These are phyloP conservation scores for Orthosia cruda DNA, from an alignment of 2,888 invertebrate species.

Conservation along the genomic window DNA sequence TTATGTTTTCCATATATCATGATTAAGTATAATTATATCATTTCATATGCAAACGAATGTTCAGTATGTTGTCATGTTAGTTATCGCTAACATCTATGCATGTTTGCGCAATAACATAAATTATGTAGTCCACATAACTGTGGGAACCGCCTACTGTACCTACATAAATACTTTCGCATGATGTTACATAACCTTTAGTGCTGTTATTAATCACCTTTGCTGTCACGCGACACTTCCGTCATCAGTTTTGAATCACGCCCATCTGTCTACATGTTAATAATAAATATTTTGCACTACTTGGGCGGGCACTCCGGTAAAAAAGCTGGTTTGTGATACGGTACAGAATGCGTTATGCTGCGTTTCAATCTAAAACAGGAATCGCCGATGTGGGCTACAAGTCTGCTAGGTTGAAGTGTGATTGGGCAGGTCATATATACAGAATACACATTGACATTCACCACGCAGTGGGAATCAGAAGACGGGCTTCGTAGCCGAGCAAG, in stretches of 20 bases:
- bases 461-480: too few species aligned
- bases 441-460: too few species aligned
- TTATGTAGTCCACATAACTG: constrained; percentile 33
- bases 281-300: constrained; percentile 21
- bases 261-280: constrained; percentile 18
- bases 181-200: constrained; percentile 33
- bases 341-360: too few species aligned
- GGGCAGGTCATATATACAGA: too few species aligned
- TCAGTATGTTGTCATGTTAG: constrained; percentile 44
- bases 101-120: constrained; percentile 53
- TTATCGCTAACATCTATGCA: constrained; percentile 51
- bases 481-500: too few species aligned
- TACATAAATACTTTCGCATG: constrained; percentile 21
- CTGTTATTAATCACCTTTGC: constrained; percentile 45
- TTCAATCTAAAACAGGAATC: too few species aligned
- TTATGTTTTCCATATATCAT: constrained; percentile 17
- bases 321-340: not conserved
- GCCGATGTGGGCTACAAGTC: too few species aligned
- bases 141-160: constrained; percentile 33
- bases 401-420: too few species aligned
- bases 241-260: constrained; percentile 55
- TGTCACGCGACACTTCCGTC: constrained; percentile 49
- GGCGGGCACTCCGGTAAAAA: not conserved
- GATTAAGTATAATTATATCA: constrained; percentile 48
- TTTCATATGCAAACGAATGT: constrained; percentile 51